Evolutionary conservation across 53 echinoderm and acorn worm genomes (phyloP).

Genomic region (Glandiceps talaboti): DNA sequence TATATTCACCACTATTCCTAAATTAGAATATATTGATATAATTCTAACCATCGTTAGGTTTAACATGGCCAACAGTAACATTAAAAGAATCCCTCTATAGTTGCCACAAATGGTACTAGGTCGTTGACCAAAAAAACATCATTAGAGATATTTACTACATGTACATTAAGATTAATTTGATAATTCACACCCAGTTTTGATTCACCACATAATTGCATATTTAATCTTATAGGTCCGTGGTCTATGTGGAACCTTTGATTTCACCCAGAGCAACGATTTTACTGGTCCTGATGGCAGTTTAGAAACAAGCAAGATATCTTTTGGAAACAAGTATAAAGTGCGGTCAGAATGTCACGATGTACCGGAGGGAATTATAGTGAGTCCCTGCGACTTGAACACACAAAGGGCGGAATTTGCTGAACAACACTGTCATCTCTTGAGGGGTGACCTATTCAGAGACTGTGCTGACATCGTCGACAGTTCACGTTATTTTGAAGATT

Average conservation of each 20-base stretch:
- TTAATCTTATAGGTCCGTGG: slow-evolving; percentile 62
- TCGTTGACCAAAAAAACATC: no score
- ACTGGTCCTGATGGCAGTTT: slow-evolving; percentile 72
- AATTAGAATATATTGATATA: no score
- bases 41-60: no score
- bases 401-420: no score
- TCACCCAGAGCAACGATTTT: slow-evolving; percentile 85
- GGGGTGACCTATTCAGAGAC: slow-evolving; percentile 42
- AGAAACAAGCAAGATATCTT: slow-evolving; percentile 38
- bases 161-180: no score
- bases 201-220: no score
- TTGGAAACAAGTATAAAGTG: slow-evolving; percentile 61
- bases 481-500: slow-evolving; percentile 58
- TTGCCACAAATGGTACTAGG: no score
- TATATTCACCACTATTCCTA: no score
- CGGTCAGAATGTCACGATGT: slow-evolving; percentile 50
- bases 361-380: slow-evolving; percentile 19
- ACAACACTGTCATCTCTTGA: slow-evolving; percentile 70
- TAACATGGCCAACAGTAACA: no score
- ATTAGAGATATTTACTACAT: no score
- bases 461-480: slow-evolving; percentile 66
- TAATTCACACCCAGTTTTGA: no score
- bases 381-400: slow-evolving; percentile 66
- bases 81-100: no score
- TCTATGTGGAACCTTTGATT: slow-evolving; percentile 79